These are phyloP conservation scores for Colistium nudipinnis DNA, from an alignment of 2,113 vertebrate genomes.

Conservation along the genomic window DNA sequence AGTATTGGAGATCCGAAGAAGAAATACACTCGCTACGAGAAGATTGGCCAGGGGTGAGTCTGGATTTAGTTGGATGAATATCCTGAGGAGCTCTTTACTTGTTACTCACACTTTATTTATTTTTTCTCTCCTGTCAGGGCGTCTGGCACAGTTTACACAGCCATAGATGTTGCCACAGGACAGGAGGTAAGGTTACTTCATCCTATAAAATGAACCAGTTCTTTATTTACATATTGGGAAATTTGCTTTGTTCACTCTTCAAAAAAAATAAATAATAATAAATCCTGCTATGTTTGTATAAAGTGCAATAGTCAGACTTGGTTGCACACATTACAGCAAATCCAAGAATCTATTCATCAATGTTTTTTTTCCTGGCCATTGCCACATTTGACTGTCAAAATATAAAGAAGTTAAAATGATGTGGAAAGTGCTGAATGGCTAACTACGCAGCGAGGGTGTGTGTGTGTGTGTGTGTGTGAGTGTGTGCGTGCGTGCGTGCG, in stretches of 20 bases:
- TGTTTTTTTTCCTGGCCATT: background rate
- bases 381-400: background rate
- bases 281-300: background rate
- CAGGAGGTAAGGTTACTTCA: slow-evolving; percentile 85
- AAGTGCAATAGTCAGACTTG: background rate
- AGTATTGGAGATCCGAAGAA: slow-evolving; percentile 97
- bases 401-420: background rate
- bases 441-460: too few species aligned
- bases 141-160: slow-evolving; percentile 97
- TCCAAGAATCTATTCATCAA: too few species aligned
- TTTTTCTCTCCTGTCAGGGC: slow-evolving; percentile 81
- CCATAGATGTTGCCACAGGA: slow-evolving; percentile 94
- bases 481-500: too few species aligned
- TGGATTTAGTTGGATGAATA: background rate
- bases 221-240: background rate
- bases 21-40: slow-evolving; percentile 96
- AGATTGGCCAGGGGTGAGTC: slow-evolving; percentile 98
- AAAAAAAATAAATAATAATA: background rate
- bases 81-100: too few species aligned
- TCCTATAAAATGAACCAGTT: background rate
- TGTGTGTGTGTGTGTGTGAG: too few species aligned
- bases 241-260: background rate
- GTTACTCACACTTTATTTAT: background rate
- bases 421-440: too few species aligned
- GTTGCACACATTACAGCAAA: too few species aligned